Evolutionary conservation across 92 coral and sea anemone species (phyloP), one percentile per base, ranked within the genome.

Genomic region (Palythoa caribaeorum): DNA sequence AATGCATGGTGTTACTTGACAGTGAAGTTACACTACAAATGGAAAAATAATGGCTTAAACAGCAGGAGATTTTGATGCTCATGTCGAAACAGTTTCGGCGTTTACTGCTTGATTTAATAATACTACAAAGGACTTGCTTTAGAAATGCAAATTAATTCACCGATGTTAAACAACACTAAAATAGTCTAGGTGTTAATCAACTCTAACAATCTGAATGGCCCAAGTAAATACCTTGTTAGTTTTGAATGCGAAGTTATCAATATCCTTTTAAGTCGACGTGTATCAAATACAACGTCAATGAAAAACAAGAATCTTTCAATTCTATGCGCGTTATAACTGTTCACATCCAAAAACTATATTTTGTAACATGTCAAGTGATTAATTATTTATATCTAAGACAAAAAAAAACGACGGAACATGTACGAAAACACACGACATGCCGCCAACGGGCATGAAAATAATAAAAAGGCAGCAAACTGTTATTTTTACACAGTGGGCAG

Each of bases 71-170:
- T 65, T 80, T 65, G 55, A 62, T 19, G 55, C 28, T 12, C 53
- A 35, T 54, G 83, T 13, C 65, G 19, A 59, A 59, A 9, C 17
- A 3, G 65, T 59, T 44, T 44, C 50, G 35, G 21, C 47, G 57
- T 47, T 66, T 80, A 38, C 28, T 38, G 86, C 13, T 20, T 65
- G 39, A 81, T 81, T 66, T 81, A 81, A 81, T 66, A 47, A 81
- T 13, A 66, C 19, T 40, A 81, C 76, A 81, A 65, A 81, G 73
- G 53, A 35, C 36, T 39, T 9, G 75, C 57, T 69, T 68, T 68
- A 81, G 86, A 81, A 44, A 81, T 81, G 86, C 86, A 81, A 81
- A 81, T 81, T 81, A 65, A 39, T 81, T 20, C 74, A 81, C 59
- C 47, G 19, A 81, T 65, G 13, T 68, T 81, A 55, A 81, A 81